A percentile compares a stretch with the other conserved stretches of the same genome.
These are phyloP conservation scores for Drosophila virilis DNA, from an alignment of 1,140 invertebrate species.

Conservation along the genomic window DNA sequence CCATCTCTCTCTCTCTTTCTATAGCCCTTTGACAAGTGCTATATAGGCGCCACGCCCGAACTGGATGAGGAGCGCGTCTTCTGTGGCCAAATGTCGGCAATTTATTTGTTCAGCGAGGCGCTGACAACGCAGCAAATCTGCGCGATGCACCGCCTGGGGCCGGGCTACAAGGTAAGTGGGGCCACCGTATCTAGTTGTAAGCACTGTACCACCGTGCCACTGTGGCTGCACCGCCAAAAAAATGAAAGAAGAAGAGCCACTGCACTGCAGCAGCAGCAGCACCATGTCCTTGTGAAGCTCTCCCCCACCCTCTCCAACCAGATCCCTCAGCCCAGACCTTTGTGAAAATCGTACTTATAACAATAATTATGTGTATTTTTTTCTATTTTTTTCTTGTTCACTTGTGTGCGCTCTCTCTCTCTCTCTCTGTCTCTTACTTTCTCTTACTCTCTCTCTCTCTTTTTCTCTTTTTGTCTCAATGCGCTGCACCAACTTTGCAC, in stretches of 20 bases:
- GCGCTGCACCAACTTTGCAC: constrained; percentile 48
- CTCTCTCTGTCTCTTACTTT: constrained; percentile 29
- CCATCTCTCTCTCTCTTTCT: constrained; percentile 63
- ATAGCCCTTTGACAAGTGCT: constrained; percentile 99
- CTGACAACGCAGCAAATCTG: constrained; percentile 98
- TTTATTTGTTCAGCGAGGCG: constrained; percentile 99
- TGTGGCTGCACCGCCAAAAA: constrained; percentile 27
- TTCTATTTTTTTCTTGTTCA: constrained; percentile 46
- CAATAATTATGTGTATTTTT: constrained; percentile 47
- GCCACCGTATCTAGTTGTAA: neutral
- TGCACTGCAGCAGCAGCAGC: constrained; percentile 28
- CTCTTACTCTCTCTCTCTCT: constrained; percentile 31
- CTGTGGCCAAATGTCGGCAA: constrained; percentile 99
- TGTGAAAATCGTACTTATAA: constrained; percentile 25
- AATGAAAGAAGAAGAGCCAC: neutral
- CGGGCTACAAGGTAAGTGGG: constrained; percentile 95
- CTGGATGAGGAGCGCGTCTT: constrained; percentile 98
- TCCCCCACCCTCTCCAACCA: neutral
- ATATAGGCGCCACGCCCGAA: constrained; percentile 98
- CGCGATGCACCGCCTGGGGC: constrained; percentile 97
- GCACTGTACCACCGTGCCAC: constrained; percentile 25
- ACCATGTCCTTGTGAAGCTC: constrained; percentile 21
- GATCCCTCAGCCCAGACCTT: neutral
- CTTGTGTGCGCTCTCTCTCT: constrained; percentile 37
- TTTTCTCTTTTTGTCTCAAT: constrained; percentile 16